A percentile compares a stretch with the other conserved stretches of the same genome.
Conservation (phyloP, 2,797 vertebrate genomes). For the Protonibea diacanthus region DNA sequence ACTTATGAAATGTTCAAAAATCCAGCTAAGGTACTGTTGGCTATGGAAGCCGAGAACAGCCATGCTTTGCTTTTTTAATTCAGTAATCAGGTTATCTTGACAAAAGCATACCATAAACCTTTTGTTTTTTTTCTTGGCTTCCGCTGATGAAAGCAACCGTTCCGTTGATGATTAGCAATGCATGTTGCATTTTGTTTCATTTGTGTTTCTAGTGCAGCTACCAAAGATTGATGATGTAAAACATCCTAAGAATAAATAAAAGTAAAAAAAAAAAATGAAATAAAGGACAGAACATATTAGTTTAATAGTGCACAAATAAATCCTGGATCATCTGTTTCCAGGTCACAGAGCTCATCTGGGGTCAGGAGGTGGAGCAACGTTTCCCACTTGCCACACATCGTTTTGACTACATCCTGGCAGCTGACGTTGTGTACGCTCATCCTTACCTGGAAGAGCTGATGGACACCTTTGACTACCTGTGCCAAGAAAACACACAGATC, state of each 20-base stretch:
- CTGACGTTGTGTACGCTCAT: slow-evolving; percentile 95
- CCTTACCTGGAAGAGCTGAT: slow-evolving; percentile 92
- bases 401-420: slow-evolving; percentile 95
- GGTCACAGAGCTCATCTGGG: slow-evolving; percentile 94
- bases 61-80: no score
- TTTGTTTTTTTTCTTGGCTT: no score
- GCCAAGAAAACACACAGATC: slow-evolving; percentile 90
- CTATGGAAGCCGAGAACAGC: no score
- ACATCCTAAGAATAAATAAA: not conserved
- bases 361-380: slow-evolving; percentile 87
- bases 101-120: no score
- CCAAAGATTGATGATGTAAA: not conserved
- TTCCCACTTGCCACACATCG: slow-evolving; percentile 87
- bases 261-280: no score
- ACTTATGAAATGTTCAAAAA: not conserved
- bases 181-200: not conserved
- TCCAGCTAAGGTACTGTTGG: not conserved
- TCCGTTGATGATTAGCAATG: not conserved
- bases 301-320: not conserved
- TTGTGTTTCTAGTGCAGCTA: not conserved
- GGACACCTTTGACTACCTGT: slow-evolving; percentile 93
- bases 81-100: no score
- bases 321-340: slow-evolving; percentile 1
- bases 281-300: not conserved
- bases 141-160: not conserved